Percentiles rank a stretch among this genome's conserved stretches.
phyloP scores from a whole-genome alignment of 2,113 vertebrate genomes.

The Sander vitreus region DNA sequence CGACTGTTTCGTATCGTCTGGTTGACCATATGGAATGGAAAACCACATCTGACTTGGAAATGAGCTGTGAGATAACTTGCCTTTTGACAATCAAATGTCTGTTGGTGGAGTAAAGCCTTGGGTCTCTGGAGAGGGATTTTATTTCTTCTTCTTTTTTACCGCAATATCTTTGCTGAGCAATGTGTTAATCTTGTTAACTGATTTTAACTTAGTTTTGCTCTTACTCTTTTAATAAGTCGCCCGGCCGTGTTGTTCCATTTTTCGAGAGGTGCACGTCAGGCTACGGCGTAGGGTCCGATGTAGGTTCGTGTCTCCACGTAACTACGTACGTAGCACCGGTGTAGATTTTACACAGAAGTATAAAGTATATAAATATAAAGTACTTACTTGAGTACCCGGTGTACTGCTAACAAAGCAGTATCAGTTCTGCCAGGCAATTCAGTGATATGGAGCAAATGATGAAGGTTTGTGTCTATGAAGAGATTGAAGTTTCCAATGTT shows the following conservation, averaged over 20 bases:
- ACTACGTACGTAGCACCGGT: no score
- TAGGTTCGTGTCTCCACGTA: no score
- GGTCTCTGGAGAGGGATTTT: neutral
- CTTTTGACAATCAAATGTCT: constrained; percentile 23
- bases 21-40: constrained; percentile 3
- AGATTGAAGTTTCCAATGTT: neutral
- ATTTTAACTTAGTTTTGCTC: no score
- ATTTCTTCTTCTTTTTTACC: neutral
- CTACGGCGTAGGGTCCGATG: no score
- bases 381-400: no score
- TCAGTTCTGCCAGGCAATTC: neutral
- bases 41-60: constrained; percentile 42
- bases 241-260: no score
- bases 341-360: no score
- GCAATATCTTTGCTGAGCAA: no score
- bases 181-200: no score
- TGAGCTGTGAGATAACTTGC: constrained; percentile 18
- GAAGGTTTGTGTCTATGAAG: neutral
- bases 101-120: neutral
- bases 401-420: neutral
- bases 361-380: no score
- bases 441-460: neutral
- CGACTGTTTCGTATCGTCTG: neutral
- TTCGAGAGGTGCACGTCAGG: no score
- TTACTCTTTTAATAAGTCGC: no score